Base-by-base conservation (phyloP, 2,888 invertebrate species). In the Bugula neritina region DNA sequence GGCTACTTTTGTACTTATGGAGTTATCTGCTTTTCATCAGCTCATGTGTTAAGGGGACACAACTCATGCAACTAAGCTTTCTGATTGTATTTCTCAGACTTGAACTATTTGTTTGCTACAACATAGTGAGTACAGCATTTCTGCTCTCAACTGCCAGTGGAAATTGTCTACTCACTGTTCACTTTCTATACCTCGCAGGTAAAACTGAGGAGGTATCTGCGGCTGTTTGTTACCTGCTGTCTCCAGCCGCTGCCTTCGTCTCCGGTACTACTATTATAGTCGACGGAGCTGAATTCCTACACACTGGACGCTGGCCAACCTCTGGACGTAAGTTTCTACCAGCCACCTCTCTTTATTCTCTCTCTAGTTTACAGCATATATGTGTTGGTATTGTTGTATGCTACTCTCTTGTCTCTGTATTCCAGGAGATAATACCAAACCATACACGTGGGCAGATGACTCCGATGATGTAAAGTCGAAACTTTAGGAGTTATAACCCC, bases 231-330 rank as follows among this genome's bases (percentile, higher is more conserved):
- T 87, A 84, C 77, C 80, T 87, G 13, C 75, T 86, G 71, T 85
- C 85, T 1, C 86, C 86, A 3, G 86, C 84, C 1, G 85, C 86
- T 34, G 79, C 84, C 13, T 86, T 83, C 75, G 84, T 86, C 73
- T 82, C 84, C 21, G 87, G 87, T 0, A 83, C 82, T 72, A 84
- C 84, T 17, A 25, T 87, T 1, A 82, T 80, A 72, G 83, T 86
- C 13, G 87, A 87, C 78, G 85, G 83, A 63, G 86, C 81, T 13
- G 63, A 63, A 31, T 31, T 63, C 34, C 5, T 63, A 21, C 3
- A 13, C n/a, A 63, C 21, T 34, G 63, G 31, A 10, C 2, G 31
- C 2, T 63, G 63, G 63, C 63, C 63, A 25, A 63, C 63, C 31
- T 43, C 43, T 43, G 63, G 63, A 2, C 31, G 63, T 63, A 31